A percentile compares a stretch with the other conserved stretches of the same genome.
Conservation (phyloP, 1,140 invertebrate genomes). For the silkworm (Bombyx mori) region ASM3026992v2 NC_085107.1:4130501-4131000, state of each 20-base stretch:
- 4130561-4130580: too few relatives aligned
- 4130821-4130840: slow-evolving; percentile 19
- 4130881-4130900: slow-evolving; percentile 14
- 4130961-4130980: slow-evolving; percentile 26
- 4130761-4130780: slow-evolving; percentile 45
- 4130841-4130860: slow-evolving; percentile 38
- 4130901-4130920: slow-evolving; percentile 29
- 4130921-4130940: slow-evolving; percentile 33
- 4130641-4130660: too few relatives aligned
- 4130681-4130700: not conserved
- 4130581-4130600: too few relatives aligned
- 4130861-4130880: slow-evolving; percentile 36
- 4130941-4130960: slow-evolving; percentile 9
- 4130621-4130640: too few relatives aligned
- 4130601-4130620: too few relatives aligned
- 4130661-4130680: too few relatives aligned
- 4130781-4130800: slow-evolving; percentile 53
- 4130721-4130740: not conserved
- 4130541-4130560: too few relatives aligned
- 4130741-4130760: slow-evolving; percentile 21
- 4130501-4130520: too few relatives aligned
- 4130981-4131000: not conserved
- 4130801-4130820: slow-evolving; percentile 59
- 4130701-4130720: not conserved
- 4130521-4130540: too few relatives aligned